Evolutionary conservation across 2,888 invertebrate species (phyloP).

Genomic region (Keiferia lycopersicella): DNA sequence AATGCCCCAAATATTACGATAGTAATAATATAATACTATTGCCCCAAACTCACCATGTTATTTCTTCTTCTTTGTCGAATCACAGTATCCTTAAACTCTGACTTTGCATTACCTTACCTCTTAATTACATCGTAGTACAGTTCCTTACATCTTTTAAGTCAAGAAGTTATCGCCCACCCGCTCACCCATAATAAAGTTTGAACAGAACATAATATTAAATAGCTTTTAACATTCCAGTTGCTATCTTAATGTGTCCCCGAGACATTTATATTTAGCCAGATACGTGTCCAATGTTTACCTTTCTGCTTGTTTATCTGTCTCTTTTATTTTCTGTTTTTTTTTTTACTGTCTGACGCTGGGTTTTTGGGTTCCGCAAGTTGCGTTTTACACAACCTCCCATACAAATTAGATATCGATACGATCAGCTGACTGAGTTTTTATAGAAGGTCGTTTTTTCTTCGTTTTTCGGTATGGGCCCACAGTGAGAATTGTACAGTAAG

Average conservation of each 20-base stretch:
- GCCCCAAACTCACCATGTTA: no score
- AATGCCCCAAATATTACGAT: no score
- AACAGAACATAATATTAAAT: conserved; percentile 82
- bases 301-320: conserved; percentile 66
- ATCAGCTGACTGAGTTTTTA: no score
- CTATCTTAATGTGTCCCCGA: conserved; percentile 71
- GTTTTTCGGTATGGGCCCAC: no score
- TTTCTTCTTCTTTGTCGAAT: no score
- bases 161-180: conserved; percentile 44
- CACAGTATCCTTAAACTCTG: no score
- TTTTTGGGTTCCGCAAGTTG: conserved; percentile 10
- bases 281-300: conserved; percentile 79
- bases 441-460: no score
- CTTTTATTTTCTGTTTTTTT: conserved; percentile 33
- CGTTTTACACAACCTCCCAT: no score
- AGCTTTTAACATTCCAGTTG: conserved; percentile 79
- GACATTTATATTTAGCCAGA: conserved; percentile 80
- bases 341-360: conserved; percentile 2
- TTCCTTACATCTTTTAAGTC: conserved; percentile 19
- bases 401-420: no score
- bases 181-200: conserved; percentile 72
- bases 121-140: background rate
- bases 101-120: background rate
- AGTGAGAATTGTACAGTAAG: no score
- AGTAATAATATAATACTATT: no score